These are phyloP conservation scores for Gavialis gangeticus DNA, from an alignment of 2,113 vertebrate genomes.

Conservation along the genomic window DNA sequence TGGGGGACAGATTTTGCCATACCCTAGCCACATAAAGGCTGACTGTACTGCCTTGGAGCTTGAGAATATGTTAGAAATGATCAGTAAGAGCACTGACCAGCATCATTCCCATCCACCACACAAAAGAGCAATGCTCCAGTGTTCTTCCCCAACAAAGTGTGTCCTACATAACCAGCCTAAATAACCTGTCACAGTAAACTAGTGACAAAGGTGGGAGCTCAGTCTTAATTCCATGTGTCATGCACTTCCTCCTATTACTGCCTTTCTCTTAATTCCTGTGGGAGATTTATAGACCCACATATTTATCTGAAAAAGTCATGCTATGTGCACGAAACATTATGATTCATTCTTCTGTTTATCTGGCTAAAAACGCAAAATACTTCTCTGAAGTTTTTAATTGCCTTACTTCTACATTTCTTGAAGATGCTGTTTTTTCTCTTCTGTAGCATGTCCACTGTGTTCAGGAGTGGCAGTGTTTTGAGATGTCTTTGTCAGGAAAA, in stretches of 20 bases:
- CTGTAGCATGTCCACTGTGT: neutral
- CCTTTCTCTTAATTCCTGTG: slow-evolving; percentile 37
- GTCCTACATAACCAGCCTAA: neutral
- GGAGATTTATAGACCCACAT: slow-evolving; percentile 37
- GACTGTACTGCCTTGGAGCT: neutral
- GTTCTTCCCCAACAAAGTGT: neutral
- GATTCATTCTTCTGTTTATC: neutral
- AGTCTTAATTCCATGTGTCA: slow-evolving; percentile 46
- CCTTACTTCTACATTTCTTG: neutral
- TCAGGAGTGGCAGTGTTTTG: neutral
- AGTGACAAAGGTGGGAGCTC: neutral
- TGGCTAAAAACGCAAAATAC: neutral
- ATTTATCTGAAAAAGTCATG: neutral
- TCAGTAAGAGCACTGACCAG: neutral
- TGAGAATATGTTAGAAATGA: neutral
- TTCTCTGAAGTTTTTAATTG: neutral
- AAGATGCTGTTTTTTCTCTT: neutral
- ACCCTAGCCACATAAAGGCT: neutral
- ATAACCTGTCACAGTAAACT: slow-evolving; percentile 24
- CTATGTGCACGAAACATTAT: neutral
- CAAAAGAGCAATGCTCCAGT: neutral
- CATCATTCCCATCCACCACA: neutral
- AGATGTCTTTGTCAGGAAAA: neutral
- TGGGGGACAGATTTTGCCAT: neutral
- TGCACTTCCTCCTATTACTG: neutral